Percentiles rank a stretch among this genome's conserved stretches.
Evolutionary conservation across 2,888 invertebrate species (phyloP).

Genomic region (Dugesia japonica): DNA sequence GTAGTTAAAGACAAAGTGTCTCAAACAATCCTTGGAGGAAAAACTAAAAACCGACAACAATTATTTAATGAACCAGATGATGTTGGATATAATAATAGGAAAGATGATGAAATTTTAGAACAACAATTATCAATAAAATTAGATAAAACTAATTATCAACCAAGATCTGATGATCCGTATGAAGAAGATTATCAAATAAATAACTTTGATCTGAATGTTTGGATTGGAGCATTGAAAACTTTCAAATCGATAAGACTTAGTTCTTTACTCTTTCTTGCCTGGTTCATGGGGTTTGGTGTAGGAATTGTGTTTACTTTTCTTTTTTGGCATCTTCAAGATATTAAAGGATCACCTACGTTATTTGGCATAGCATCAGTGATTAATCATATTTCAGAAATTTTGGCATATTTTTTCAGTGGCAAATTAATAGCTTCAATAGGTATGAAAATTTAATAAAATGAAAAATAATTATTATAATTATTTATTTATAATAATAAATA

Average conservation of each 20-base stretch:
- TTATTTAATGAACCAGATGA: conserved; percentile 32
- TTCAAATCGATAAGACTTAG: conserved; percentile 73
- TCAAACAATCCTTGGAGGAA: conserved; percentile 26
- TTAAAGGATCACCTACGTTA: conserved; percentile 83
- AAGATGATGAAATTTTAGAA: conserved; percentile 32
- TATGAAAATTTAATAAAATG: conserved; percentile 41
- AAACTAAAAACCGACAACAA: conserved; percentile 24
- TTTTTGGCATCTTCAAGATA: conserved; percentile 77
- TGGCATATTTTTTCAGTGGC: conserved; percentile 93
- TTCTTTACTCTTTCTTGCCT: conserved; percentile 69
- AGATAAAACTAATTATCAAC: conserved; percentile 27
- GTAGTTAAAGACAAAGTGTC: conserved; percentile 39
- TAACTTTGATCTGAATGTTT: conserved; percentile 59
- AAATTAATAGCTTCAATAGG: conserved; percentile 79
- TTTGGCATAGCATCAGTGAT: conserved; percentile 95
- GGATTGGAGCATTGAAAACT: conserved; percentile 74
- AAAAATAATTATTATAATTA: background rate
- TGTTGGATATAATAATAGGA: background rate
- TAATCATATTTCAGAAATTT: conserved; percentile 93
- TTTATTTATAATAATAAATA: no score
- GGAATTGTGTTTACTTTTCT: conserved; percentile 94
- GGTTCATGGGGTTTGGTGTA: conserved; percentile 98
- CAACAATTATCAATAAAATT: conserved; percentile 30
- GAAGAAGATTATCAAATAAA: conserved; percentile 48
- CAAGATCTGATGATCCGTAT: conserved; percentile 33